Percentiles rank a stretch among this genome's conserved stretches.
phyloP scores from a whole-genome alignment of 2,888 invertebrate species.

The Drosophila mimica region DNA sequence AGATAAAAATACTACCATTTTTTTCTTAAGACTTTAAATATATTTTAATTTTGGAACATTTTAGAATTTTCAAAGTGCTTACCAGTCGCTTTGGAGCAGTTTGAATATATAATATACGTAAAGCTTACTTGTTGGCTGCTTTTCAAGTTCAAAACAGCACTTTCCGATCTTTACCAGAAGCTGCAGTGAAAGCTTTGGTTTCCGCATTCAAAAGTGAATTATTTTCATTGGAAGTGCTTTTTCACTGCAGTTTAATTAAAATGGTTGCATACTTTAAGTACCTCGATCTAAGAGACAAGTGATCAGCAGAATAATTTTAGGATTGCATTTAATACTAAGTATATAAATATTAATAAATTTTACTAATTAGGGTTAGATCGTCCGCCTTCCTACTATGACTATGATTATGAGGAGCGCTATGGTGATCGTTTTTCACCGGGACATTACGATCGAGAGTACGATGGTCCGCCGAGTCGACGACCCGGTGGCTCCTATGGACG shows the following conservation, averaged over 20 bases:
- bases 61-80: background rate
- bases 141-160: constrained; percentile 1
- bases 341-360: background rate
- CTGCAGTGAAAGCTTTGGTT: constrained; percentile 17
- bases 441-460: constrained; percentile 83
- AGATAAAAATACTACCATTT: background rate
- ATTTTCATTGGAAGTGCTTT: constrained; percentile 27
- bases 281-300: background rate
- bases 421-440: constrained; percentile 72
- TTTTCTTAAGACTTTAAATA: background rate
- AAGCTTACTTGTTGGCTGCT: background rate
- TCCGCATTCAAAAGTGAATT: background rate
- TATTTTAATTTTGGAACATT: background rate
- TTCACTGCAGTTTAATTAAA: background rate
- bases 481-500: constrained; percentile 80
- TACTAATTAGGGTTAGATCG: constrained; percentile 81
- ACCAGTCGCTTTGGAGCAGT: background rate
- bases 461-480: constrained; percentile 78
- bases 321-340: background rate
- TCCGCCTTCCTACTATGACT: constrained; percentile 82
- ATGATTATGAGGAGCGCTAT: constrained; percentile 84
- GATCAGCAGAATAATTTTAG: constrained; percentile 31
- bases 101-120: background rate
- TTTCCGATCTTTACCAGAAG: background rate
- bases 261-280: constrained; percentile 50